Base-by-base conservation (phyloP, 2,888 invertebrate species). In the Malacosoma neustria region DNA sequence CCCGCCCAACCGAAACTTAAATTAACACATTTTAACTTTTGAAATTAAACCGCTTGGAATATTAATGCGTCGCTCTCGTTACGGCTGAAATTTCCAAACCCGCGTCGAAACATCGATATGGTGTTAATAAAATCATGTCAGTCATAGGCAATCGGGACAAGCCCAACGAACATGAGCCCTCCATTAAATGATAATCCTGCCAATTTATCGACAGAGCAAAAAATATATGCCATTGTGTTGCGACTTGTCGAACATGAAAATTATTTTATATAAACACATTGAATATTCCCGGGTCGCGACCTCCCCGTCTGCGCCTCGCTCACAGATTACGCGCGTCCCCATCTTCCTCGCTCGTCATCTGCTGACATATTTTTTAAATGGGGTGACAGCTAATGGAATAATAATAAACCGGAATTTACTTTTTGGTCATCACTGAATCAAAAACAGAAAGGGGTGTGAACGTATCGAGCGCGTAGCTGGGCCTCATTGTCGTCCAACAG, bases 181-280 rank as follows among this genome's bases (percentile, higher is more conserved):
- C 81, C 84, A 84, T 84, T 85, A 84, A 82, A 82, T 80, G 81
- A 82, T 85, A 85, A 85, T 85, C 84, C 84, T 61, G 61, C 75
- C 84, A 82, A 85, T 85, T 81, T 84, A 85, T 84, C 72, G 82
- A 59, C 68, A 52, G 64, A 70, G 73, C 74, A 82, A 84, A 85
- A 85, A 84, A 84, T 76, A 70, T 72, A 62, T 70, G 63, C 61
- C 59, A 80, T 85, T 85, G 84, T 84, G 75, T 75, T 57, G 72
- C 55, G 73, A 81, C 73, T 82, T 84, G 85, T 84, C 79, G 76
- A 76, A 84, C 84, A 84, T 71, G 81, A 80, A 85, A 82, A 84
- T 85, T 74, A 84, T 84, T 85, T 85, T 84, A 85, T 82, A 82
- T 84, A 82, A 82, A 80, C 79, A 76, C 80, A 85, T 85, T 84